Base-by-base conservation (phyloP, 2,113 vertebrate genomes). In the Myiozetetes cayanensis region DNA sequence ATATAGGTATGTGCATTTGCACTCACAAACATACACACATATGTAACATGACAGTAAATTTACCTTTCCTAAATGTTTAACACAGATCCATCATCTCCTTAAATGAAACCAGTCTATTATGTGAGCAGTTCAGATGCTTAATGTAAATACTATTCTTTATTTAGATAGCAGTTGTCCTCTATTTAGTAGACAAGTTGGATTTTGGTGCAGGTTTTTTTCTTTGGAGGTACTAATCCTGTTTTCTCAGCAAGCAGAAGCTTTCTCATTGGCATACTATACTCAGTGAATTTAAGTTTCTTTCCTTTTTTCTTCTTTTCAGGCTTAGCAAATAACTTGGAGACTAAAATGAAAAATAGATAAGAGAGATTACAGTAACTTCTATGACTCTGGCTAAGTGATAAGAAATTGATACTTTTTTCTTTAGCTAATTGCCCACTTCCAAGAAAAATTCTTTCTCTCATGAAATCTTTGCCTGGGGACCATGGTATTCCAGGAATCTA, bases 261-360 rank as follows among this genome's bases (percentile, higher is more conserved):
- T 87, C 44, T 59, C 21, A 58, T 59, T 80, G 43, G 67, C 50
- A 39, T 37, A 68, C 35, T 24, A 73, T 35, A 82, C 30, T 23
- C 49, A 37, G 53, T 55, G 46, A 67, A 91, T 77, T 93, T 70
- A 89, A 73, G 27, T 76, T 89, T 62, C 5, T 47, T 33, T n/a
- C 10, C 2, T 44, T 86, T 80, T 77, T 75, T 18, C 18, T 74
- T 68, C 18, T 67, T 59, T 73, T 87, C 37, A 76, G 28, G 39
- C 59, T 85, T 90, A 83, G 74, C 55, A 92, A 94, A 91, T 93
- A 93, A 73, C 87, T 93, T 66, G 53, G 16, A 89, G 87, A 53
- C 49, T 78, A 82, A 93, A 91, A 87, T 66, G 63, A 93, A 96
- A 96, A 87, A 93, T 17, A 89, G 70, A 90, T 85, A 80, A n/a